These are phyloP conservation scores for Marcusenius ussheri DNA, from an alignment of 2,113 vertebrate species.

Conservation along the genomic window DNA sequence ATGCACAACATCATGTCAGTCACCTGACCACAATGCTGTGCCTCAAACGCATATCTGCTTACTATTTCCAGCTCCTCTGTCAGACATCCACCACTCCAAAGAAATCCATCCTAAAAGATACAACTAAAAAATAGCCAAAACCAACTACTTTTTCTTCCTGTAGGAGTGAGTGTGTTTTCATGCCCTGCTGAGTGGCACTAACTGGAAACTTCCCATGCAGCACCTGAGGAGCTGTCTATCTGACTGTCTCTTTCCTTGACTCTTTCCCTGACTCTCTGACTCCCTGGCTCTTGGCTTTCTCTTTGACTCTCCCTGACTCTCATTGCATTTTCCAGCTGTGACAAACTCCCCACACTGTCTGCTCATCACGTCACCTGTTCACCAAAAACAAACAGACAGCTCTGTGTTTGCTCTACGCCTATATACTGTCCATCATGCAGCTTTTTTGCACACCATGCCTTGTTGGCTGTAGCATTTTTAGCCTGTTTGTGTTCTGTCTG, in stretches of 20 bases:
- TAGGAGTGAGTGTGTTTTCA: conserved; percentile 45
- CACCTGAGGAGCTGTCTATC: conserved; percentile 47
- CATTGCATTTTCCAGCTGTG: conserved; percentile 72
- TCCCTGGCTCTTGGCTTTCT: neutral
- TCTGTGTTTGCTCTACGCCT: conserved; percentile 15
- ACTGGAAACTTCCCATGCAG: conserved; percentile 70
- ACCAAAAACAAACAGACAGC: conserved; percentile 43
- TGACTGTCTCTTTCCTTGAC: neutral
- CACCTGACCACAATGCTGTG: conserved; percentile 28
- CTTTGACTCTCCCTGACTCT: conserved; percentile 45
- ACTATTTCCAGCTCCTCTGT: conserved; percentile 51
- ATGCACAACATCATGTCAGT: conserved; percentile 25
- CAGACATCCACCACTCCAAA: conserved; percentile 60
- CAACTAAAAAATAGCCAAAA: conserved; percentile 43
- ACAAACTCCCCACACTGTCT: conserved; percentile 63
- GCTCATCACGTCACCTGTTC: conserved; percentile 73
- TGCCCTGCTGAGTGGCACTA: conserved; percentile 70
- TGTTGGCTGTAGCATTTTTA: conserved; percentile 29
- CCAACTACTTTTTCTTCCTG: conserved; percentile 58
- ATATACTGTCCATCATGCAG: neutral
- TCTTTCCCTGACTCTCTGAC: neutral
- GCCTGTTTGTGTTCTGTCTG: conserved; percentile 58
- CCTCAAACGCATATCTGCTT: conserved; percentile 22
- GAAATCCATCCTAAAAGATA: conserved; percentile 55
- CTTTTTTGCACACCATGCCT: neutral